Conservation (phyloP, 53 echinoderm and acorn worm species). For the Temnopleurus reevesii region DNA sequence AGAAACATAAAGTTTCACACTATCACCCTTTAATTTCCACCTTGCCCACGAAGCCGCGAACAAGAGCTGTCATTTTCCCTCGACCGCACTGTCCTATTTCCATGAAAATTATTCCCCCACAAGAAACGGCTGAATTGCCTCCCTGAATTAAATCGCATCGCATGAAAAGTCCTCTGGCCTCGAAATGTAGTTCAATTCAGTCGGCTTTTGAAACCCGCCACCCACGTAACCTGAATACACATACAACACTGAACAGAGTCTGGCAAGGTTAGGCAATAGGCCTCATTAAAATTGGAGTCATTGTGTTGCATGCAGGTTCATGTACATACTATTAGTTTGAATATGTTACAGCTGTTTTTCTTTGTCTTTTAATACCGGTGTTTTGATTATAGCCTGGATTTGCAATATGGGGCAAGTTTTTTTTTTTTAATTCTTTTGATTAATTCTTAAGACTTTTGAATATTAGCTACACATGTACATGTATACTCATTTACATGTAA, state of each 20-base stretch:
- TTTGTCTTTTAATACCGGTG: no score
- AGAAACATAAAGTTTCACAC: no score
- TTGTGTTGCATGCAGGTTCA: neutral
- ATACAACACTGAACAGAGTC: neutral
- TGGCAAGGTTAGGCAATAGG: neutral
- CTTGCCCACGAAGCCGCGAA: neutral
- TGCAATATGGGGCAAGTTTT: no score
- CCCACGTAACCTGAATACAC: neutral
- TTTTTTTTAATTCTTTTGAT: no score
- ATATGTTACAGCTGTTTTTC: no score
- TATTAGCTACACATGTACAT: no score
- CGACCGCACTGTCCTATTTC: conserved; percentile 3
- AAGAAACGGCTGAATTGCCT: conserved; percentile 1
- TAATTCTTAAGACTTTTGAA: no score
- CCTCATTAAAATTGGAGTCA: conserved; percentile 15
- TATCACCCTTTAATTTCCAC: neutral
- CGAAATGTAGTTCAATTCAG: neutral
- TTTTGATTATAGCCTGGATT: no score
- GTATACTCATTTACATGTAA: no score
- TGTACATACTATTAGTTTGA: no score
- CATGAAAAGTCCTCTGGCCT: conserved; percentile 24
- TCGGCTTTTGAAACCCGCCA: neutral
- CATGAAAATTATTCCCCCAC: conserved; percentile 15
- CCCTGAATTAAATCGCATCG: conserved; percentile 1
- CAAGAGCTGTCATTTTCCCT: conserved; percentile 18